These are phyloP conservation scores for Leptoteleia sp. DNA, from an alignment of 1,140 invertebrate species.

Conservation along the genomic window DNA sequence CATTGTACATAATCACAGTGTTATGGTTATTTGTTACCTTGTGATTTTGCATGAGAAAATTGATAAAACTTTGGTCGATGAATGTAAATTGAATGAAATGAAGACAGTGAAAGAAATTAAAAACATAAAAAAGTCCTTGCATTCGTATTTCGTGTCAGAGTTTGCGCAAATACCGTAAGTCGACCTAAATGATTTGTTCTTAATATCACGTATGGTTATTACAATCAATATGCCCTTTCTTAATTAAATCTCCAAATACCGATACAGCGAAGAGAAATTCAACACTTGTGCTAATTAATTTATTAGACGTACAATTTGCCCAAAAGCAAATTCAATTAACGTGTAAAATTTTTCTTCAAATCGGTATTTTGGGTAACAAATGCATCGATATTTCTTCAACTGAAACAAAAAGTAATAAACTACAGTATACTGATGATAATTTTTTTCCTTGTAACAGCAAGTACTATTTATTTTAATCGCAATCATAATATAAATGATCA, in stretches of 20 bases:
- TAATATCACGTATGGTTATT: slow-evolving; percentile 20
- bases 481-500: slow-evolving; percentile 73
- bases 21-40: slow-evolving; percentile 56
- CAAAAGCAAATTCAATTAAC: background rate
- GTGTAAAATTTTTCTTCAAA: slow-evolving; percentile 32
- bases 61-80: slow-evolving; percentile 60
- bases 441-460: slow-evolving; percentile 62
- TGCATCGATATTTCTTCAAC: slow-evolving; percentile 47
- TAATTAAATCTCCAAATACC: slow-evolving; percentile 14
- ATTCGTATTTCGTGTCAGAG: too few relatives aligned
- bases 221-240: slow-evolving; percentile 11
- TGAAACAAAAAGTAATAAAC: slow-evolving; percentile 21
- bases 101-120: slow-evolving; percentile 4
- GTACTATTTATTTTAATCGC: slow-evolving; percentile 52
- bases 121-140: too few relatives aligned
- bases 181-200: slow-evolving; percentile 26
- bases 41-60: slow-evolving; percentile 48
- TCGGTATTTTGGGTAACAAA: slow-evolving; percentile 66
- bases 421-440: slow-evolving; percentile 68
- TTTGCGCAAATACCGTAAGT: background rate
- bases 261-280: slow-evolving; percentile 3
- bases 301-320: background rate
- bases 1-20: slow-evolving; percentile 66
- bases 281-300: too few relatives aligned
- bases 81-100: slow-evolving; percentile 15